These are phyloP conservation scores for Syndactyla subalaris DNA, from an alignment of 2,797 vertebrate genomes.

Conservation along the genomic window DNA sequence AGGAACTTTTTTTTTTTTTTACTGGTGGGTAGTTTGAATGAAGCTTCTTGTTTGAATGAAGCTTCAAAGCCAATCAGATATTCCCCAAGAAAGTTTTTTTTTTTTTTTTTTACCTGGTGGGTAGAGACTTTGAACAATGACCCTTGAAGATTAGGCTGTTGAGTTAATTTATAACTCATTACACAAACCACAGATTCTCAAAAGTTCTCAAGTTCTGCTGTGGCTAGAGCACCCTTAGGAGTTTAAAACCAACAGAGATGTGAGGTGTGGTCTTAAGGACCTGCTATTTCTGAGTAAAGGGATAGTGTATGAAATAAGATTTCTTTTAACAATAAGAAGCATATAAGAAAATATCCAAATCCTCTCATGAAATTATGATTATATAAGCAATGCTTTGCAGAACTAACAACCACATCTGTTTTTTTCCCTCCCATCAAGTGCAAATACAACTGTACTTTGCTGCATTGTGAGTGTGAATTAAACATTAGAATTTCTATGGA, in stretches of 20 bases:
- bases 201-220: not conserved
- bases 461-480: not conserved
- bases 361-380: not conserved
- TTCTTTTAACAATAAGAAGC: not conserved
- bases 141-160: not conserved
- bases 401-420: not conserved
- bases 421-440: not conserved
- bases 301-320: not conserved
- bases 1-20: not conserved
- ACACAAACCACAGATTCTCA: not conserved
- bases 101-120: not conserved
- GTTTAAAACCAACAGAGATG: not conserved
- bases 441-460: not conserved
- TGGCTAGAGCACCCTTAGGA: not conserved
- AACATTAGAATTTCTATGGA: not conserved
- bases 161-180: not conserved
- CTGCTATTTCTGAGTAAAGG: not conserved
- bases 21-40: not conserved
- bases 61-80: not conserved
- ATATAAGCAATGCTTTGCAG: not conserved
- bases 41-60: not conserved
- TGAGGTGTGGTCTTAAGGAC: not conserved
- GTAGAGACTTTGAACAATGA: not conserved
- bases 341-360: not conserved
- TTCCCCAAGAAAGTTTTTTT: not conserved